These are phyloP conservation scores for Oegoconia quadripuncta DNA, from an alignment of 2,888 invertebrate genomes.

Conservation along the genomic window DNA sequence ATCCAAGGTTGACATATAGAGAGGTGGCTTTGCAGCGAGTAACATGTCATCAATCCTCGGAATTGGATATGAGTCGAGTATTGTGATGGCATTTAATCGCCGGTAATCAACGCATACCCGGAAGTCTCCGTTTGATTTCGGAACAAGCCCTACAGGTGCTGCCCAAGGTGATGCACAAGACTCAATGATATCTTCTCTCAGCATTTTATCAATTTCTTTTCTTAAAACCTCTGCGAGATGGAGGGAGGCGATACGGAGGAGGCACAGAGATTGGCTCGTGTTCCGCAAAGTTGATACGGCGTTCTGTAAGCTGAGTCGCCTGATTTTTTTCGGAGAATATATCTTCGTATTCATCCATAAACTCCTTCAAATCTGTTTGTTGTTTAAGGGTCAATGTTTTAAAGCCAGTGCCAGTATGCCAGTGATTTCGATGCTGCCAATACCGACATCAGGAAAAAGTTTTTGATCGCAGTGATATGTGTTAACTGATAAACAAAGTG, in stretches of 20 bases:
- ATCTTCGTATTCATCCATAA: too few relatives aligned
- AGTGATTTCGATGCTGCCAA: too few relatives aligned
- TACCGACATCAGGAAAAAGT: too few relatives aligned
- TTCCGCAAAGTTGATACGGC: constrained; percentile 8
- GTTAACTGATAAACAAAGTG: too few relatives aligned
- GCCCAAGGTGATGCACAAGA: constrained; percentile 40
- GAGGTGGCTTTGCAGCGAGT: constrained; percentile 27
- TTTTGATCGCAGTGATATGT: too few relatives aligned
- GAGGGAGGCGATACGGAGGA: constrained; percentile 34
- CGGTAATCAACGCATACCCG: constrained; percentile 43
- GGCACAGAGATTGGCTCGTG: constrained; percentile 28
- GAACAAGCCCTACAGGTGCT: constrained; percentile 40
- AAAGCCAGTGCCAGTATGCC: too few relatives aligned
- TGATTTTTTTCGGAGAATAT: too few relatives aligned
- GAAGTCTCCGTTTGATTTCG: constrained; percentile 32
- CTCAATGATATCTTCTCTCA: constrained; percentile 32
- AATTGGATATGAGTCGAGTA: constrained; percentile 35
- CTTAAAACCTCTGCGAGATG: too few relatives aligned
- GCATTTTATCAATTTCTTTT: constrained; percentile 28
- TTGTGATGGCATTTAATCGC: constrained; percentile 20
- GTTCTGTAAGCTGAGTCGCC: too few relatives aligned
- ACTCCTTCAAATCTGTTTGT: too few relatives aligned
- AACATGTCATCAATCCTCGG: constrained; percentile 45
- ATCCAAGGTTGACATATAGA: constrained; percentile 28
- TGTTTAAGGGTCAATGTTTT: too few relatives aligned